A percentile compares a stretch with the other conserved stretches of the same genome.
phyloP scores from a whole-genome alignment of 2,888 invertebrate species.

The Coronaproctus castanopsis region DNA sequence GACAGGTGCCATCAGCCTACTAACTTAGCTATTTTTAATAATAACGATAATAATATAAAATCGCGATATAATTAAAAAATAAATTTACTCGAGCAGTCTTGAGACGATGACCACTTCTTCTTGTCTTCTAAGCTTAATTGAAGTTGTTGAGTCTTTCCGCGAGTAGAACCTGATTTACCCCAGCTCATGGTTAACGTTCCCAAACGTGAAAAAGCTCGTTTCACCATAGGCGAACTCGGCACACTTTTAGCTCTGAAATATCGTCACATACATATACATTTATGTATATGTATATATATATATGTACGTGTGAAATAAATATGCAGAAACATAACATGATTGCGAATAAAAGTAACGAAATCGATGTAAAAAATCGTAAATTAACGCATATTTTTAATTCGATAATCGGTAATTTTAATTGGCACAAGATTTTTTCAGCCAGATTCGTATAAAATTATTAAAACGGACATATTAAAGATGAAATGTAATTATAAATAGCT shows the following conservation, averaged over 20 bases:
- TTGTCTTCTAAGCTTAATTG: conserved; percentile 59
- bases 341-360: background rate
- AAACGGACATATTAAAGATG: too few species aligned
- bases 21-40: too few species aligned
- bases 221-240: conserved; percentile 83
- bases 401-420: too few species aligned
- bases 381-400: too few species aligned
- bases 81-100: conserved; percentile 83
- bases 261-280: background rate
- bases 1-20: too few species aligned
- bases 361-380: background rate
- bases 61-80: too few species aligned
- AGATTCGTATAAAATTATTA: too few species aligned
- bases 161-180: conserved; percentile 50
- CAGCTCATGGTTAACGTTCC: conserved; percentile 79
- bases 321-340: background rate
- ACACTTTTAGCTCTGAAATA: conserved; percentile 63
- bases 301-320: background rate
- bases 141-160: conserved; percentile 54
- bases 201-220: conserved; percentile 71
- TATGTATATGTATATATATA: background rate
- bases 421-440: too few species aligned
- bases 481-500: too few species aligned
- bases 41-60: too few species aligned
- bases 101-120: conserved; percentile 79